Conservation (phyloP, 2,113 vertebrate species). For the Nothoprocta perdicaria region DNA sequence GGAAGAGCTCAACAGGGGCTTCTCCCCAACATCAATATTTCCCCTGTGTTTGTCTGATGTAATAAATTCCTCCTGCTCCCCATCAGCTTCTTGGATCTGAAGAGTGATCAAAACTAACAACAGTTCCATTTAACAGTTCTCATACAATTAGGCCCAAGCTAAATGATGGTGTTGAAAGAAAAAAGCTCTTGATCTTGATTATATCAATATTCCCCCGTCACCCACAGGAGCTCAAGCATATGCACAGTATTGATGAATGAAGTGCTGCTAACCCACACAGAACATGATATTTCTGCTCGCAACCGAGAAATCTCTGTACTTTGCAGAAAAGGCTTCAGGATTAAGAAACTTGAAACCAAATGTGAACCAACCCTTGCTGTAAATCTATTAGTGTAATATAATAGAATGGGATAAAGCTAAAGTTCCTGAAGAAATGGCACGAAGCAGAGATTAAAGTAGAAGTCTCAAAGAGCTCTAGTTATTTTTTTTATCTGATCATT, state of each 20-base stretch:
- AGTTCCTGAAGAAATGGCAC: background rate
- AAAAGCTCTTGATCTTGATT: background rate
- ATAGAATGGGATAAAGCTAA: background rate
- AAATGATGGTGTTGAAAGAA: background rate
- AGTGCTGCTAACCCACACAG: background rate
- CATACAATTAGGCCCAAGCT: background rate
- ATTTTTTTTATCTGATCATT: background rate
- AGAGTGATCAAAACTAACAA: background rate
- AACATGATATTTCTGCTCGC: background rate
- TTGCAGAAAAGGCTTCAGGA: background rate
- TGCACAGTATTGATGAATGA: background rate
- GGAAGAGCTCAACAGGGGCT: background rate
- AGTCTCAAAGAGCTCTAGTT: background rate
- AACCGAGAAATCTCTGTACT: background rate
- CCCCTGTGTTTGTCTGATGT: background rate
- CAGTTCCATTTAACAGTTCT: background rate
- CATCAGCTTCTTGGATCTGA: background rate
- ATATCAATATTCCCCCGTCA: background rate
- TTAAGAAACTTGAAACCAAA: background rate
- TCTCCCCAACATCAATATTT: background rate
- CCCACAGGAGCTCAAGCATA: background rate
- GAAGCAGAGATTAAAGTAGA: background rate
- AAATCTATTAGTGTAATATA: background rate
- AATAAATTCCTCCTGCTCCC: background rate
- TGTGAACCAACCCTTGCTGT: background rate